phyloP scores from a whole-genome alignment of 2,888 invertebrate species.

The Erebia ligea region DNA sequence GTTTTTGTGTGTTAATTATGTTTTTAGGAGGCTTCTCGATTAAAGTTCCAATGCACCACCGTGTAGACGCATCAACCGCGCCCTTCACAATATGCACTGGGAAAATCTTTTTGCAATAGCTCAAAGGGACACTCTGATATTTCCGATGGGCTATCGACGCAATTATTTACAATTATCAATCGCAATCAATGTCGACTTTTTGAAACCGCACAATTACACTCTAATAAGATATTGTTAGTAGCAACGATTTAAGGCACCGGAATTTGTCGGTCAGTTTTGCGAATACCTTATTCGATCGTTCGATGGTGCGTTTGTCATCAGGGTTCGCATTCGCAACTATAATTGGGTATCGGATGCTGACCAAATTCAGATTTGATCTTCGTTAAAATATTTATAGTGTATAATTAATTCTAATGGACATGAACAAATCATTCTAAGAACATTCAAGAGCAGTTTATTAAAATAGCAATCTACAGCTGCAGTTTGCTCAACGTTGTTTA shows the following conservation, averaged over 20 bases:
- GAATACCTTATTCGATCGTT: slow-evolving; percentile 44
- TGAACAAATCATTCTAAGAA: slow-evolving; percentile 18
- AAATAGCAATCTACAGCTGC: not conserved
- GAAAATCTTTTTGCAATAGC: slow-evolving; percentile 22
- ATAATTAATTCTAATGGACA: slow-evolving; percentile 22
- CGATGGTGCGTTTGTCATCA: slow-evolving; percentile 51
- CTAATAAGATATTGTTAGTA: slow-evolving; percentile 38
- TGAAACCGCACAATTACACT: slow-evolving; percentile 26
- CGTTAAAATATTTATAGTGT: slow-evolving; percentile 35
- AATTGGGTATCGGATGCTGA: slow-evolving; percentile 46
- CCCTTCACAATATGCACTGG: slow-evolving; percentile 5
- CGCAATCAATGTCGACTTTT: slow-evolving; percentile 31
- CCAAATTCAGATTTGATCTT: slow-evolving; percentile 33
- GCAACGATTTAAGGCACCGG: slow-evolving; percentile 29
- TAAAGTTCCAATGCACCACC: slow-evolving; percentile 12
- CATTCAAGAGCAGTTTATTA: not conserved
- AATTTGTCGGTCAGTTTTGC: slow-evolving; percentile 53
- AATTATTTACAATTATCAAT: slow-evolving; percentile 33
- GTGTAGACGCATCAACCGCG: slow-evolving; percentile 2
- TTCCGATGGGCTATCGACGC: slow-evolving; percentile 16
- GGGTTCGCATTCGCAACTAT: slow-evolving; percentile 53
- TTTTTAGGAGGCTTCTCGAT: slow-evolving; percentile 16
- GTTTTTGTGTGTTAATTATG: slow-evolving; percentile 14
- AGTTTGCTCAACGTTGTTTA: not conserved
- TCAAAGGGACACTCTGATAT: slow-evolving; percentile 24